Conservation (phyloP, 2,113 vertebrate species). For the Forbesichthys papilliferus region DNA sequence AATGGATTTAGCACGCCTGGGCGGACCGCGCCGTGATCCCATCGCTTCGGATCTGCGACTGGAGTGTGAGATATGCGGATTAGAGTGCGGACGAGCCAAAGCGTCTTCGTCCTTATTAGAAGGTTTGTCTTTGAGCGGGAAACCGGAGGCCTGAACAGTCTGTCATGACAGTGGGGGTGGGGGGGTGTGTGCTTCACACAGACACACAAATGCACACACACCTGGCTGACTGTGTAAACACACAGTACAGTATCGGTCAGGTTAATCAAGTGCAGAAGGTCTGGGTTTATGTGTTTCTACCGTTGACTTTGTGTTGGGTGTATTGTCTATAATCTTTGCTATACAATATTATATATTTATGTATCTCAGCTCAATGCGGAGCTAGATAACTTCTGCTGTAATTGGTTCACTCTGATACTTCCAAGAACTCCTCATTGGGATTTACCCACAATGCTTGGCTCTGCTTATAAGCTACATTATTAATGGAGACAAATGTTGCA, state of each 20-base stretch:
- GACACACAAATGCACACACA: conserved; percentile 12
- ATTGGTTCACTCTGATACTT: conserved; percentile 67
- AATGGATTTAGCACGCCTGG: conserved; percentile 28
- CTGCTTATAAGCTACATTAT: conserved; percentile 73
- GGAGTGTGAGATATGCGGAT: conserved; percentile 26
- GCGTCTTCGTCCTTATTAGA: conserved; percentile 40
- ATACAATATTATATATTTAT: too few relatives aligned
- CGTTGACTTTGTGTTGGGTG: not conserved
- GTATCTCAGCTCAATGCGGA: too few relatives aligned
- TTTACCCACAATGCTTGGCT: conserved; percentile 58
- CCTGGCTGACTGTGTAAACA: conserved; percentile 5
- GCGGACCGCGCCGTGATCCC: conserved; percentile 34
- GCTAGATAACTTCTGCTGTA: conserved; percentile 38
- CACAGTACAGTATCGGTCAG: conserved; percentile 21
- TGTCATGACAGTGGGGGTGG: conserved; percentile 33
- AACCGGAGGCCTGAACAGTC: conserved; percentile 44
- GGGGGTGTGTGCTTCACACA: conserved; percentile 15
- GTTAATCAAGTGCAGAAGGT: conserved; percentile 26
- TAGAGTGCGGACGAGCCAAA: conserved; percentile 8
- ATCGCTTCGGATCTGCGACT: conserved; percentile 12
- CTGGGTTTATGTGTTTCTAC: conserved; percentile 1
- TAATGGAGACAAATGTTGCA: conserved; percentile 81
- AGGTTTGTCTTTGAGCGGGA: conserved; percentile 33
- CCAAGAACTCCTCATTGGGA: conserved; percentile 60
- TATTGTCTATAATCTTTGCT: too few relatives aligned